A percentile compares a stretch with the other conserved stretches of the same genome.
phyloP scores from a whole-genome alignment of 2,113 vertebrate species.

The Macheiramphus alcinus region DNA sequence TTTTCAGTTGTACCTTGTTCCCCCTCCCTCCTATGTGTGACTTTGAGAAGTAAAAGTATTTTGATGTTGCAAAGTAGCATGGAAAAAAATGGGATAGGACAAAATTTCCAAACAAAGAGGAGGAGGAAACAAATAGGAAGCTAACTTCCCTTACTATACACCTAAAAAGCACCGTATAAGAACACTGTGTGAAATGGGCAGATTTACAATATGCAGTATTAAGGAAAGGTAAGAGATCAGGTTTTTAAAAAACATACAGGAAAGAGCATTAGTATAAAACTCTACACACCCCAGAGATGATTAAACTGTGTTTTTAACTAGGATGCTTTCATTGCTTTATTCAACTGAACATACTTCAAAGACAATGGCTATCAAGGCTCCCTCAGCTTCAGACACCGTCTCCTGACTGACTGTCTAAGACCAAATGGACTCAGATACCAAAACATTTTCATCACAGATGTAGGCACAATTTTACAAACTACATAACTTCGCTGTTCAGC shows the following conservation, averaged over 20 bases:
- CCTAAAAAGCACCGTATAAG: background rate
- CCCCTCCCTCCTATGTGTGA: background rate
- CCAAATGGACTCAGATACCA: background rate
- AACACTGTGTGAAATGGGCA: background rate
- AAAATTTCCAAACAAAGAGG: background rate
- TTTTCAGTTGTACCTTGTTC: background rate
- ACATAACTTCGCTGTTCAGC: background rate
- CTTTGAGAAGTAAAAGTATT: background rate
- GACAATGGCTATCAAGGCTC: background rate
- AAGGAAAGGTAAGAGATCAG: background rate
- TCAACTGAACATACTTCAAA: background rate
- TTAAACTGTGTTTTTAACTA: background rate
- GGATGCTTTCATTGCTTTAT: background rate
- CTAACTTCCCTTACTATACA: background rate
- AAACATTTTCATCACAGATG: background rate
- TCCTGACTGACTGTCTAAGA: background rate
- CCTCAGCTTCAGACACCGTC: background rate
- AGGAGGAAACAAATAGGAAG: background rate
- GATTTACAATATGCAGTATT: background rate
- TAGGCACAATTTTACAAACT: background rate
- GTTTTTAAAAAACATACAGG: background rate
- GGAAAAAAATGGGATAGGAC: background rate
- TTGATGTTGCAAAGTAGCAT: background rate
- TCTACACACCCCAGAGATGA: background rate
- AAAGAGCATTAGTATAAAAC: background rate